Conservation (phyloP, 2,113 vertebrate species). For the Mesembrinibis cayennensis region DNA sequence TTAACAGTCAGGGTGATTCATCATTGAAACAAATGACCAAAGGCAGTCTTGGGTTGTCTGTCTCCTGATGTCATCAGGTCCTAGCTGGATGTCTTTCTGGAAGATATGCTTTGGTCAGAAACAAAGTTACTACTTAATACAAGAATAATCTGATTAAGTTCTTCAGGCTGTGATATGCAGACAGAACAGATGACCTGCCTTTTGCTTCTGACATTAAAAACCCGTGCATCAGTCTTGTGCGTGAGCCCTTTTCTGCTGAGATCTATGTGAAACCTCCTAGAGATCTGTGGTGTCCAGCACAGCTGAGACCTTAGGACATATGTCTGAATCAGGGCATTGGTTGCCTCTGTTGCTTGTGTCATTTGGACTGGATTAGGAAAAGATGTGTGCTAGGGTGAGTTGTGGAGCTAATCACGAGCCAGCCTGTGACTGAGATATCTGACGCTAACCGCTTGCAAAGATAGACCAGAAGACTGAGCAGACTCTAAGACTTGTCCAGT, state of each 20-base stretch:
- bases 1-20: neutral
- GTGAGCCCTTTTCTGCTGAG: neutral
- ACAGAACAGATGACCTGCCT: neutral
- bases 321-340: neutral
- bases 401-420: neutral
- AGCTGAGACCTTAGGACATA: neutral
- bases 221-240: neutral
- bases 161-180: neutral
- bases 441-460: neutral
- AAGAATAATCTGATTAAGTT: conserved; percentile 17
- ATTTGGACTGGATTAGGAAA: neutral
- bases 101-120: neutral
- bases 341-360: neutral
- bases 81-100: neutral
- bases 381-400: neutral
- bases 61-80: neutral
- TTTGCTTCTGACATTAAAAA: neutral
- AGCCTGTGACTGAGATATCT: neutral
- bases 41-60: neutral
- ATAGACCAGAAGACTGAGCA: neutral
- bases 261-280: neutral
- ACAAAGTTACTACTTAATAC: conserved; percentile 7
- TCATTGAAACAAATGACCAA: conserved; percentile 9
- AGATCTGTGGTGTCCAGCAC: neutral
- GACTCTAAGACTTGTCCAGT: neutral